Base-by-base conservation (phyloP, 2,113 vertebrate genomes). In the Eulemur rufifrons region DNA sequence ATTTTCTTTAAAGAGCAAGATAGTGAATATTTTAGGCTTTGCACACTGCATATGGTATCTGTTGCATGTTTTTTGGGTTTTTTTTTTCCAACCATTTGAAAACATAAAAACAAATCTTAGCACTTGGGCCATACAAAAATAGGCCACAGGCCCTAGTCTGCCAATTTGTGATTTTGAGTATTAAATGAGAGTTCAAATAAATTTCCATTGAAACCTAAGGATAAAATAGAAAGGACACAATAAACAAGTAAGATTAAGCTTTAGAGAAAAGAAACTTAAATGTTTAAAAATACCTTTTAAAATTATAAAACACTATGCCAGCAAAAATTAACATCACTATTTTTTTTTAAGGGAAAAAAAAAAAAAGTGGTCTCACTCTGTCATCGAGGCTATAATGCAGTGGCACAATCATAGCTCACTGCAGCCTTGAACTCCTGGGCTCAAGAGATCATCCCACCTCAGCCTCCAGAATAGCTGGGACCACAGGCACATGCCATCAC, bases 81-180 rank as follows among this genome's bases (percentile, higher is more conserved):
- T 86, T 25, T 54, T 45, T 27, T 5, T 17, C 12, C 27, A 87
- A 63, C 14, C 15, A 89, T 27, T 74, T 66, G 74, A 91, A 94
- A 96, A 76, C 54, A 8, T 66, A 80, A 89, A 92, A 96, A 76
- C 47, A 9, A 69, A 54, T 92, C 76, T 76, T 78, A 86, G 77
- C 14, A 68, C 23, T 12, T 85, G 12, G 14, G 20, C 20, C 37
- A 86, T 11, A 77, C 2, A 89, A 86, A 89, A 81, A 82, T 15
- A 94, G 56, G 32, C 50, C n/a, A 76, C 2, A 82, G 9, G 37
- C 0, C 37, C 6, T 52, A 74, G 29, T 82, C 74, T 77, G 5
- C 52, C 59, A 95, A 56, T 3, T 14, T 21, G 14, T 80, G 6
- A 92, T 74, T 92, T 66, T 56, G 27, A 84, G 15, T 71, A 73